Conservation (phyloP, 92 coral and sea anemone species). For the Actinernus sp. region DNA sequence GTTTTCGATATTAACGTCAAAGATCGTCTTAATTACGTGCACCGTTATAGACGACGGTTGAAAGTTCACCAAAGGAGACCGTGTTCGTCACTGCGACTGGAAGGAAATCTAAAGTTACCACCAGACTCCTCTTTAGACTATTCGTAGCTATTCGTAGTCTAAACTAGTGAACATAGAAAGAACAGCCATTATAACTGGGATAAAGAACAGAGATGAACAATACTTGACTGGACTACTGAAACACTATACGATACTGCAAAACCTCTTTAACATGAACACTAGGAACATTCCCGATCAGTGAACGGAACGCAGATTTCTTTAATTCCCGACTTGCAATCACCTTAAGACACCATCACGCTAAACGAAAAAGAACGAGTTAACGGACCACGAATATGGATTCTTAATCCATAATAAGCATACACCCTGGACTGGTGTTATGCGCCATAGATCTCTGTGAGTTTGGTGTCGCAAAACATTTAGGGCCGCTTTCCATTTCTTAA, state of each 20-base stretch:
- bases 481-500: too few relatives aligned
- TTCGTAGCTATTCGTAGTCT: not conserved
- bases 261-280: too few relatives aligned
- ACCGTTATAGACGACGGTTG: not conserved
- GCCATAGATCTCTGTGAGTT: too few relatives aligned
- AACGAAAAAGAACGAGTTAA: not conserved
- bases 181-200: too few relatives aligned
- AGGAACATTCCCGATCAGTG: too few relatives aligned
- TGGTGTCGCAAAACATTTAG: too few relatives aligned
- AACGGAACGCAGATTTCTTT: too few relatives aligned
- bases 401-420: not conserved
- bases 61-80: not conserved
- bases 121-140: not conserved
- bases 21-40: slow-evolving; percentile 62
- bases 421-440: slow-evolving; percentile 2
- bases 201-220: too few relatives aligned
- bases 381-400: not conserved
- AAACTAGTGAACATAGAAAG: too few relatives aligned
- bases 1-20: slow-evolving; percentile 64
- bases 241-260: too few relatives aligned
- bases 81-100: not conserved
- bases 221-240: too few relatives aligned
- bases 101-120: not conserved
- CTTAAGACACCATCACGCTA: not conserved
- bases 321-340: too few relatives aligned